Base-by-base conservation (phyloP, 2,113 vertebrate species). In the Apteryx mantelli region DNA sequence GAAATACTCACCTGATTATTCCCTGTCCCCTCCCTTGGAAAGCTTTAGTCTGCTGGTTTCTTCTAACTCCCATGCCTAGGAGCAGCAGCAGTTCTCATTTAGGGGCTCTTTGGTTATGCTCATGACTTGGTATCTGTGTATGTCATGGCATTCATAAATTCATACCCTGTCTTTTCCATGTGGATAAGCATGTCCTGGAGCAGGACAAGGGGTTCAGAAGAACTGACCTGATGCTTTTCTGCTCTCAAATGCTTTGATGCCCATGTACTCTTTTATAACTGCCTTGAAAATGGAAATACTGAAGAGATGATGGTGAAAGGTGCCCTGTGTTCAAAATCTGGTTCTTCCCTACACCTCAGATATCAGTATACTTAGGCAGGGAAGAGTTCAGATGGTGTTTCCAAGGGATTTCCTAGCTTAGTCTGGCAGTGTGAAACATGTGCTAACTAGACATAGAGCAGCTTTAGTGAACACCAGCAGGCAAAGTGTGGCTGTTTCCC, bases 61-160 rank as follows among this genome's bases (percentile, higher is more conserved):
- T 80, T 63, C 66, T 68, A 88, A 76, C 75, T 80, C 66, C 56
- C 30, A 24, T 46, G 50, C 55, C 50, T 61, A 14, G 36, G 44
- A 80, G 63, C 13, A 1, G 84, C 90, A 93, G 83, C 73, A 83
- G 90, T 83, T 96, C 95, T 93, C 55, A 53, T 86, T 88, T 88
- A 91, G 76, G 83, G 73, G 63, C 75, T 92, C 21, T 71, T 68
- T 88, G 71, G 80, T 56, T 68, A 26, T 80, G 82, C 61, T 88
- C 1, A 0, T 73, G 46, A 44, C 71, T 93, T 90, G 63, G 30
- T 76, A 36, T 55, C 58, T 80, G 25, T 78, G 38, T 68, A 38
- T 38, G 36, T 38, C 36, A 7, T 1, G 3, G 46, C 28, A 73
- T 50, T 86, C 11, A 46, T 64, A 63, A 95, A 74, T 68, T 79